Percentiles rank a stretch among this genome's conserved stretches.
These are phyloP conservation scores for Gobius niger DNA, from an alignment of 2,113 vertebrate species.

Conservation along the genomic window DNA sequence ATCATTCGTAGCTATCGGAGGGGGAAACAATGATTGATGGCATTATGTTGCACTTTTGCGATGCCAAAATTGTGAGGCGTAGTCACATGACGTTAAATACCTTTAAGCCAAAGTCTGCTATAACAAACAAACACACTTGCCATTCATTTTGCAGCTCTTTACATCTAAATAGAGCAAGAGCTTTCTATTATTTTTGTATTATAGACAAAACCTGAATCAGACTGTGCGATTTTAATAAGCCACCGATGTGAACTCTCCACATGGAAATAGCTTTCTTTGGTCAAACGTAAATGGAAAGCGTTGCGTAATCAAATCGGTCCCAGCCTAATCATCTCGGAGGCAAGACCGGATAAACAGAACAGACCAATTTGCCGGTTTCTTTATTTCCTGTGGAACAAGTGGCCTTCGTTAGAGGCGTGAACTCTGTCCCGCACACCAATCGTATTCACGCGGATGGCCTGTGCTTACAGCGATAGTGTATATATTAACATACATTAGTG, in stretches of 20 bases:
- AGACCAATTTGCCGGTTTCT: not conserved
- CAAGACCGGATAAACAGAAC: not conserved
- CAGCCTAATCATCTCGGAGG: not conserved
- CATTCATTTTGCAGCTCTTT: no score
- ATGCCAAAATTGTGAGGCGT: no score
- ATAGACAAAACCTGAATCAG: not conserved
- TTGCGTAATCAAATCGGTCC: not conserved
- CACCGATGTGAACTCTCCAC: not conserved
- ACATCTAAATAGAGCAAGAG: no score
- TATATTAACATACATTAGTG: conserved; percentile 8
- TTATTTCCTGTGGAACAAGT: conserved; percentile 3
- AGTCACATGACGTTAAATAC: no score
- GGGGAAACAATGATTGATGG: not conserved
- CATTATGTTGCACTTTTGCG: not conserved
- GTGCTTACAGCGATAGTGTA: conserved; percentile 7
- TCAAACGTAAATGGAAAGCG: not conserved
- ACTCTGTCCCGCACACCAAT: not conserved
- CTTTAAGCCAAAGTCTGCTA: no score
- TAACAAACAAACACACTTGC: no score
- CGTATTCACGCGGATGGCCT: not conserved
- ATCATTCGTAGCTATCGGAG: not conserved
- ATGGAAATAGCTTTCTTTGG: not conserved
- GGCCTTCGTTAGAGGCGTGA: conserved; percentile 2
- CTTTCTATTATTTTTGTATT: no score
- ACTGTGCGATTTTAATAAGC: not conserved